These are phyloP conservation scores for Moxostoma hubbsi DNA, from an alignment of 2,797 vertebrate species.

Conservation along the genomic window DNA sequence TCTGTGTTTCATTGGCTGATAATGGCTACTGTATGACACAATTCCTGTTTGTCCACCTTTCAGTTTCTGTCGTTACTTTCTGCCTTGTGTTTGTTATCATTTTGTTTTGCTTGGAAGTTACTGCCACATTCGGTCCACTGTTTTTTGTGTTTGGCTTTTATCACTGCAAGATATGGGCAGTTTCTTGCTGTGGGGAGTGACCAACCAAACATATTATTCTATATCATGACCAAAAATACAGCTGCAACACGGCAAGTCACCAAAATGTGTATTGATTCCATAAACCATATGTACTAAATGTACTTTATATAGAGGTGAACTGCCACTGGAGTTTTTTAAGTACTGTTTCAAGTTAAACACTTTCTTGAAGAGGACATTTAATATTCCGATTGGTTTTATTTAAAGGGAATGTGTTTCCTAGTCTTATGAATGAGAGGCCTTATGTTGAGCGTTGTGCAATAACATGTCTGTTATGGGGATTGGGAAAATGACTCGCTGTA, in stretches of 20 bases:
- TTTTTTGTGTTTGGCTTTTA: not conserved
- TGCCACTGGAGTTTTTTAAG: conserved; percentile 23
- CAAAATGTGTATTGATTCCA: conserved; percentile 42
- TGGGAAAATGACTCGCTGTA: conserved; percentile 38
- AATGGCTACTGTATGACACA: conserved; percentile 2
- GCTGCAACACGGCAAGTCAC: conserved; percentile 33
- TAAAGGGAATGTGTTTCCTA: conserved; percentile 44
- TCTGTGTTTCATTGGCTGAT: conserved; percentile 20
- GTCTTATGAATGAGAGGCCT: conserved; percentile 72
- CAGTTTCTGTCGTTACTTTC: conserved; percentile 9
- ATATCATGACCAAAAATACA: conserved; percentile 50
- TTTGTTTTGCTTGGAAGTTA: conserved; percentile 53
- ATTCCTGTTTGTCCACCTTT: conserved; percentile 31
- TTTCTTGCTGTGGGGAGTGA: conserved; percentile 34
- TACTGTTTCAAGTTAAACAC: conserved; percentile 53
- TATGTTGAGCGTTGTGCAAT: conserved; percentile 80
- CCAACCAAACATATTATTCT: conserved; percentile 39
- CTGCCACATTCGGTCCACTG: not conserved
- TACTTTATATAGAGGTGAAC: conserved; percentile 42
- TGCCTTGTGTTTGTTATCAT: conserved; percentile 50
- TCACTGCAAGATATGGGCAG: conserved; percentile 27
- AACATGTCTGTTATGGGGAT: conserved; percentile 61
- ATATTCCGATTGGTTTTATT: conserved; percentile 33
- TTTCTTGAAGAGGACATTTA: conserved; percentile 58
- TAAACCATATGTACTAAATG: conserved; percentile 45